Evolutionary conservation across 1,140 invertebrate species (phyloP).

Genomic region (Lasaia peninsularis): DNA sequence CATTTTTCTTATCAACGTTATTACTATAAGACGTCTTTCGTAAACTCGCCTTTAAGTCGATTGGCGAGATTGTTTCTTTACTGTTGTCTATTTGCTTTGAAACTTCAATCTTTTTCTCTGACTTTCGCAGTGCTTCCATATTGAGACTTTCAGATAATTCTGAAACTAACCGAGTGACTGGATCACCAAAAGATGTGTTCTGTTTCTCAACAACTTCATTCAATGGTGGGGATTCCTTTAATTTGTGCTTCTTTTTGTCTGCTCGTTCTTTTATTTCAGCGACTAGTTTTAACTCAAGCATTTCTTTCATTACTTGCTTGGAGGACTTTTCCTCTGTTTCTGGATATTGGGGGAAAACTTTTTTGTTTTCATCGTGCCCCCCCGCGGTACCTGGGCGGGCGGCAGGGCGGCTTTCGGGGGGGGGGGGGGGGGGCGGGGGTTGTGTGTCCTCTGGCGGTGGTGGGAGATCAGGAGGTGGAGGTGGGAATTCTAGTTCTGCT

Average conservation of each 20-base stretch:
- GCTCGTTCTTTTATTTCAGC: constrained; percentile 89
- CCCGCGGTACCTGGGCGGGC: constrained; percentile 36
- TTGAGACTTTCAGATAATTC: constrained; percentile 83
- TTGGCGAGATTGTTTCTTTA: constrained; percentile 61
- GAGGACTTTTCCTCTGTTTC: constrained; percentile 53
- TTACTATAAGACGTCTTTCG: constrained; percentile 63
- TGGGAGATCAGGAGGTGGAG: constrained; percentile 87
- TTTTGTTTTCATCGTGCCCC: constrained; percentile 38
- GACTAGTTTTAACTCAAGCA: constrained; percentile 87
- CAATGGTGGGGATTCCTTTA: constrained; percentile 71
- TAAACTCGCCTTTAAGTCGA: constrained; percentile 77
- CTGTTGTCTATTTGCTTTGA: constrained; percentile 34
- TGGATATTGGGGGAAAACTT: constrained; percentile 21
- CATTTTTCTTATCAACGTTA: constrained; percentile 44
- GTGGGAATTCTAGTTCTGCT: constrained; percentile 91
- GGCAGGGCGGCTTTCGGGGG: constrained; percentile 78
- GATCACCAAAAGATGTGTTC: constrained; percentile 77
- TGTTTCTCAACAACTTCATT: constrained; percentile 54
- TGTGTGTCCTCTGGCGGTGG: constrained; percentile 83
- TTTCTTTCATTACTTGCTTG: constrained; percentile 82
- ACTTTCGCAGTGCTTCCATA: constrained; percentile 63
- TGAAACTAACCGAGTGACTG: constrained; percentile 87
- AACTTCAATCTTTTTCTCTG: constrained; percentile 38
- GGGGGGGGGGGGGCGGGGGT: constrained; percentile 67
- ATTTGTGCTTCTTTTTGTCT: constrained; percentile 79